phyloP scores from a whole-genome alignment of 2,888 invertebrate genomes.

The Tipula vernalis region DNA sequence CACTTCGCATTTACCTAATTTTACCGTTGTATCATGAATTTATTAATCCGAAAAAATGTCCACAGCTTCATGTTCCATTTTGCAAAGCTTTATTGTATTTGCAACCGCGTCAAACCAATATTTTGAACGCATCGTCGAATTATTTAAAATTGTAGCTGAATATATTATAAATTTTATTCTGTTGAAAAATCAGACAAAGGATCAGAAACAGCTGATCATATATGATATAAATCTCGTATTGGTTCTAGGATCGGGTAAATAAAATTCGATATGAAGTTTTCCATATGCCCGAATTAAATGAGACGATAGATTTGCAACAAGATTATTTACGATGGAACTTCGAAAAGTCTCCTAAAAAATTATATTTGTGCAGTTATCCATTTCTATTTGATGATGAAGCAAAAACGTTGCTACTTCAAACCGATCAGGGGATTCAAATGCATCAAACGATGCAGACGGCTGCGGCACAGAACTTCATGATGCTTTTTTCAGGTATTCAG shows the following conservation, averaged over 20 bases:
- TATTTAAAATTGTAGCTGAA: constrained; percentile 59
- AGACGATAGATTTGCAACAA: too few relatives aligned
- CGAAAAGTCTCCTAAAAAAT: constrained; percentile 44
- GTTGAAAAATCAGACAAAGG: too few relatives aligned
- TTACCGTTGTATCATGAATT: constrained; percentile 80
- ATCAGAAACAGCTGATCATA: too few relatives aligned
- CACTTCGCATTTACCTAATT: constrained; percentile 68
- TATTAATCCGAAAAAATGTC: too few relatives aligned
- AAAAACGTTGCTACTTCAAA: too few relatives aligned
- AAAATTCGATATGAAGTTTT: constrained; percentile 71
- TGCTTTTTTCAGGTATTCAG: constrained; percentile 30
- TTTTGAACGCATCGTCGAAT: constrained; percentile 61
- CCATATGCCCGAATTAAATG: constrained; percentile 68
- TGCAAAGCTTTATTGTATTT: constrained; percentile 55
- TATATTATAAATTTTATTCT: constrained; percentile 39
- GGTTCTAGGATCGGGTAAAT: constrained; percentile 36
- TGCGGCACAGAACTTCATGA: not conserved
- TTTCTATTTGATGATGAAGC: too few relatives aligned
- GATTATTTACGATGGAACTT: constrained; percentile 73
- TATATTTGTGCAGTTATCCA: constrained; percentile 84
- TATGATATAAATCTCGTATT: constrained; percentile 23
- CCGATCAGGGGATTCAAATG: too few relatives aligned
- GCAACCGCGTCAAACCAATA: constrained; percentile 48
- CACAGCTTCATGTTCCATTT: constrained; percentile 64
- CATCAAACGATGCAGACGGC: too few relatives aligned